Percentiles rank a stretch among this genome's conserved stretches.
These are phyloP conservation scores for Helostoma temminkii DNA, from an alignment of 2,797 vertebrate genomes.

Conservation along the genomic window DNA sequence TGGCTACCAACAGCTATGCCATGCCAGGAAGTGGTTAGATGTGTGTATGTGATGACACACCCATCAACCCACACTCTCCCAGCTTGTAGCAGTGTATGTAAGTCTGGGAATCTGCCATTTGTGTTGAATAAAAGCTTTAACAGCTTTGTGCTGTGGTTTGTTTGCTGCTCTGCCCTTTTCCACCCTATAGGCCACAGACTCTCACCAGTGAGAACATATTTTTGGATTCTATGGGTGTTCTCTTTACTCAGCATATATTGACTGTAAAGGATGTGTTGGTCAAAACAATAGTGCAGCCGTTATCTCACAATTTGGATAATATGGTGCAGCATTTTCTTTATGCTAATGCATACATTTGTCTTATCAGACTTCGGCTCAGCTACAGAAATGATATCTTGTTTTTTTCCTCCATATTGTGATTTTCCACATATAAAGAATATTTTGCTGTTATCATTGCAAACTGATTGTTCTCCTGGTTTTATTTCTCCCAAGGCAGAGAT, in stretches of 20 bases:
- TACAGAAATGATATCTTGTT: too few relatives aligned
- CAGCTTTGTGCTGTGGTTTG: slow-evolving; percentile 56
- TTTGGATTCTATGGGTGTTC: slow-evolving; percentile 37
- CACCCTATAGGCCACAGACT: slow-evolving; percentile 58
- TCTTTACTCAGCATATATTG: slow-evolving; percentile 38
- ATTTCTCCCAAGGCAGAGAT: slow-evolving; percentile 28
- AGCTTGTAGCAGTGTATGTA: slow-evolving; percentile 45
- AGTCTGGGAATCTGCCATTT: slow-evolving; percentile 46
- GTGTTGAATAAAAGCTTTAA: slow-evolving; percentile 62
- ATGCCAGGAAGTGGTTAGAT: slow-evolving; percentile 71
- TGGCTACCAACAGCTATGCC: slow-evolving; percentile 64
- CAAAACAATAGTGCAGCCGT: background rate
- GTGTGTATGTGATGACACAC: slow-evolving; percentile 60
- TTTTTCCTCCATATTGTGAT: slow-evolving; percentile 3
- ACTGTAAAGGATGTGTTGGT: slow-evolving; percentile 23
- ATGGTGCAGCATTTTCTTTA: background rate
- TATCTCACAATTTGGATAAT: background rate
- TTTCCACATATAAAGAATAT: slow-evolving; percentile 1
- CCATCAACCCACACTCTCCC: slow-evolving; percentile 71
- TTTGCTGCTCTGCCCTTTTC: slow-evolving; percentile 62
- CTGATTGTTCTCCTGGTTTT: slow-evolving; percentile 3
- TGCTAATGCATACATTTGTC: too few relatives aligned
- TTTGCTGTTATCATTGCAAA: slow-evolving; percentile 29
- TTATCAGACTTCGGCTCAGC: background rate
- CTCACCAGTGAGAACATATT: slow-evolving; percentile 30